Base-by-base conservation (phyloP, 2,113 vertebrate genomes). In the Urocitellus parryii region DNA sequence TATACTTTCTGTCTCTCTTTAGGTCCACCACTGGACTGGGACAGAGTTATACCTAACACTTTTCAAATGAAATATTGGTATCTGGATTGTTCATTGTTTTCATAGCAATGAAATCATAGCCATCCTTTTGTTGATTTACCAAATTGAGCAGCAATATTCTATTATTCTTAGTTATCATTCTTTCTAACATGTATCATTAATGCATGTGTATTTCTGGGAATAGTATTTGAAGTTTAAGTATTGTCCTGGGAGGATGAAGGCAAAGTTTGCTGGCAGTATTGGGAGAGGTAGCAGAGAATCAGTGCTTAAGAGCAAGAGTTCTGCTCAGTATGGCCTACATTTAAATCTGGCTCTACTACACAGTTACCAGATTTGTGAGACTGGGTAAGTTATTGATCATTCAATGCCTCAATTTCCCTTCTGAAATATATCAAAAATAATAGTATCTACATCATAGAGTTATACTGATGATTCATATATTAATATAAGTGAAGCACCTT, bases 61-160 rank as follows among this genome's bases (percentile, higher is more conserved):
- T 91, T 77, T 93, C 84, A 79, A 74, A 39, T 81, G 72, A n/a
- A 77, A 90, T 95, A 78, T 39, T 67, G 42, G 53, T 56, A 18
- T 88, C 51, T 24, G 9, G 32, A 79, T 90, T 74, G 24, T 82
- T 93, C 53, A 48, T 80, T 25, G 79, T 91, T 91, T 94, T 85
- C 20, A 39, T 8, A 85, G 42, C 68, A 27, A 63, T 81, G 32
- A 88, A 81, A 74, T 73, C 58, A 61, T 32, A 90, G 39, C 1
- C 45, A 7, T 61, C 39, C 5, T 48, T 88, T 63, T 53, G 42
- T 77, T 70, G 16, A 27, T 80, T 80, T 94, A 42, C 32, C n/a
- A 88, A 20, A 85, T 25, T 45, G 6, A 53, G 25, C 58, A 81
- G 51, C 5, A 11, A 86, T 34, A 80, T 48, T 39, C 29, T 94